A percentile compares a stretch with the other conserved stretches of the same genome.
These are phyloP conservation scores for Psilopsiagon aurifrons DNA, from an alignment of 2,113 vertebrate species.

Conservation along the genomic window DNA sequence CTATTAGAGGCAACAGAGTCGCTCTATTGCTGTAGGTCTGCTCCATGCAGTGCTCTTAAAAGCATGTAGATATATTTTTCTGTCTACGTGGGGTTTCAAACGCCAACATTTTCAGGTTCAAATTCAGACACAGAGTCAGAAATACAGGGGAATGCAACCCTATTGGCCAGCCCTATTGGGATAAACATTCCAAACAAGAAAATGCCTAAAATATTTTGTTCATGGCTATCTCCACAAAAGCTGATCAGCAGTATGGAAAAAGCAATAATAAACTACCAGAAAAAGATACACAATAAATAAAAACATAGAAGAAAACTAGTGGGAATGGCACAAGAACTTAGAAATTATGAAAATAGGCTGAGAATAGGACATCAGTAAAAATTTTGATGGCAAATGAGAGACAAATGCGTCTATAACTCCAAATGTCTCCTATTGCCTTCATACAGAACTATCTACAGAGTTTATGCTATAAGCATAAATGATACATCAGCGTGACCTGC, in stretches of 20 bases:
- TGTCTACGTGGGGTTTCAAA: background rate
- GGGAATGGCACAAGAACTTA: background rate
- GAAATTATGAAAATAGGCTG: background rate
- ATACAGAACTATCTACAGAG: background rate
- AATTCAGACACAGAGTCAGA: background rate
- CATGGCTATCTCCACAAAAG: background rate
- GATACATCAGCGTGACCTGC: background rate
- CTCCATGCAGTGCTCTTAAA: background rate
- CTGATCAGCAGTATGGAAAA: background rate
- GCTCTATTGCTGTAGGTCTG: background rate
- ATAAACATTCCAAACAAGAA: background rate
- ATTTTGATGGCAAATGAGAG: background rate
- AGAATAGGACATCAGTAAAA: background rate
- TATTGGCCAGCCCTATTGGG: background rate
- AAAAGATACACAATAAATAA: background rate
- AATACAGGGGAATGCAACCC: background rate
- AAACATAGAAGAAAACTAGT: background rate
- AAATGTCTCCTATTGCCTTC: constrained; percentile 11
- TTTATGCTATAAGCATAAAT: background rate
- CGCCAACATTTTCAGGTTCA: background rate
- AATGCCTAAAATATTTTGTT: background rate
- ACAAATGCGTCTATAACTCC: background rate
- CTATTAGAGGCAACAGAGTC: background rate
- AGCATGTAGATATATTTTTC: background rate
- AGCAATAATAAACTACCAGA: background rate